These are phyloP conservation scores for Coptodon rendalli DNA, from an alignment of 2,113 vertebrate species.

Conservation along the genomic window DNA sequence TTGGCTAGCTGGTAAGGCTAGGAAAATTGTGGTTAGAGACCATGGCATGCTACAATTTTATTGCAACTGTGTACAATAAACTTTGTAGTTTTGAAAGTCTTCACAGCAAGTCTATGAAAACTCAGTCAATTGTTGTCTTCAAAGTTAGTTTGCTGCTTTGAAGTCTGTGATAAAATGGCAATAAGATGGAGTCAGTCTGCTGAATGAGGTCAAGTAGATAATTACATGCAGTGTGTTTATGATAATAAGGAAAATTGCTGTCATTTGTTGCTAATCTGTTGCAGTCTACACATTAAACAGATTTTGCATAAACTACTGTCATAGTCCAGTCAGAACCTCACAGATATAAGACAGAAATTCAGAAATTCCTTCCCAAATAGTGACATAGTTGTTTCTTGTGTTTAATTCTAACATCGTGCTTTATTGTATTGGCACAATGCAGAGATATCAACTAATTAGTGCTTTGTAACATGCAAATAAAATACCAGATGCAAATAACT, in stretches of 20 bases:
- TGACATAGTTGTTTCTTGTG: not conserved
- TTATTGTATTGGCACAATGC: not conserved
- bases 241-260: not conserved
- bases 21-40: not conserved
- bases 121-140: not conserved
- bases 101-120: not conserved
- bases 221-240: not conserved
- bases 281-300: not conserved
- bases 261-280: not conserved
- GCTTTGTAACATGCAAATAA: not conserved
- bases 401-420: not conserved
- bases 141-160: not conserved
- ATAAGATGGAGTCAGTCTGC: not conserved
- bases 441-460: not conserved
- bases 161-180: rapidly evolving
- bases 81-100: not conserved
- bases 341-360: not conserved
- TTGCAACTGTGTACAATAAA: not conserved
- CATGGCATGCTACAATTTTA: not conserved
- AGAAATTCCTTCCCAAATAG: not conserved
- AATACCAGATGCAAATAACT: not conserved
- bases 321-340: not conserved
- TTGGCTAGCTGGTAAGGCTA: not conserved
- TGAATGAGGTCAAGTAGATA: not conserved
- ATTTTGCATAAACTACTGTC: not conserved